Conservation (phyloP, 2,888 invertebrate species). For the Eucriotettix oculatus region DNA sequence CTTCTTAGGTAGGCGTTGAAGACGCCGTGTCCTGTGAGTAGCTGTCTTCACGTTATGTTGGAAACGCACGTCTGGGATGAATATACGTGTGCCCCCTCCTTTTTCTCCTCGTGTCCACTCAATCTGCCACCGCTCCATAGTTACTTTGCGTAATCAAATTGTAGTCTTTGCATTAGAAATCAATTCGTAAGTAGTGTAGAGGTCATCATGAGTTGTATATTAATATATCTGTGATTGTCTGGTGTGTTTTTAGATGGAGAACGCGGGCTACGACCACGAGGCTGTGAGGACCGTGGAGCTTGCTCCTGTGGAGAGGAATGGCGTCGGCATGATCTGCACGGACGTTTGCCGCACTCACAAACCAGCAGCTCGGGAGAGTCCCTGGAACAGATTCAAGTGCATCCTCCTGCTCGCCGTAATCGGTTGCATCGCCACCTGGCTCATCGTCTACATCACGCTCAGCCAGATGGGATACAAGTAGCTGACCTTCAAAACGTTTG, state of each 20-base stretch:
- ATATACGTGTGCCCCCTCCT: too few species aligned
- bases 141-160: too few species aligned
- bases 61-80: too few species aligned
- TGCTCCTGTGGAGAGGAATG: constrained; percentile 7
- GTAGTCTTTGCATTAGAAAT: too few species aligned
- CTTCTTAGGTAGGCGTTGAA: too few species aligned
- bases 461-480: constrained; percentile 15
- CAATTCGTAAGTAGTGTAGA: too few species aligned
- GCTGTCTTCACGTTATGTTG: too few species aligned
- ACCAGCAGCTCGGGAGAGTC: constrained; percentile 23
- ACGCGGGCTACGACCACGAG: constrained; percentile 20
- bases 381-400: constrained; percentile 34
- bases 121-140: too few species aligned
- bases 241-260: constrained; percentile 31
- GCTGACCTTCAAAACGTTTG: background rate
- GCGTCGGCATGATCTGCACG: constrained; percentile 15
- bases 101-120: too few species aligned
- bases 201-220: too few species aligned
- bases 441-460: constrained; percentile 26
- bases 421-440: constrained; percentile 29
- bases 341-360: constrained; percentile 3
- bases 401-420: constrained; percentile 29
- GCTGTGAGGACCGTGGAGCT: constrained; percentile 1
- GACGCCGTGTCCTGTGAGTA: too few species aligned
- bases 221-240: too few species aligned